Evolutionary conservation across 2,888 invertebrate genomes (phyloP).

Genomic region (Periphyllus acericola): DNA sequence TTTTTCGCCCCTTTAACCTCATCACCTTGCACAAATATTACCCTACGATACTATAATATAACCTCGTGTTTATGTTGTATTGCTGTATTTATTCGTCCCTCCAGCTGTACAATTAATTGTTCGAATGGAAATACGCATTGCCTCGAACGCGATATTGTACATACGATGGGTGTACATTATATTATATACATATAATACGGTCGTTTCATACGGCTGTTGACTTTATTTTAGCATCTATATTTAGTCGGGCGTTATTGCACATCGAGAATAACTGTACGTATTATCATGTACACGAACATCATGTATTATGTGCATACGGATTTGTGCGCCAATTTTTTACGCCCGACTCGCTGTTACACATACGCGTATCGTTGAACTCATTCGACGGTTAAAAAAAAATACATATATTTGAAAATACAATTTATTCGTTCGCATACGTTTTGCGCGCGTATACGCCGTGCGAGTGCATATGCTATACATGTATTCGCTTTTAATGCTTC

Average conservation of each 20-base stretch:
- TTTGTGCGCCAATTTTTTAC: neutral
- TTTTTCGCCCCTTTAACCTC: neutral
- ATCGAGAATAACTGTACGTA: neutral
- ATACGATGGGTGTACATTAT: too few species aligned
- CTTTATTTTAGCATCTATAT: neutral
- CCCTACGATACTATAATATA: neutral
- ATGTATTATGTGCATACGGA: neutral
- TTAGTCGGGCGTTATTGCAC: neutral
- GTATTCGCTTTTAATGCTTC: too few species aligned
- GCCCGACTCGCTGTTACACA: neutral
- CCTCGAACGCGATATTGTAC: too few species aligned
- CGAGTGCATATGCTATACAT: too few species aligned
- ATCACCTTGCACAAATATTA: neutral
- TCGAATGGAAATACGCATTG: neutral
- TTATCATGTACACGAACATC: neutral
- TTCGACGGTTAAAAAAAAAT: neutral
- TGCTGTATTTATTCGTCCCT: neutral
- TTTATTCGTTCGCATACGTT: too few species aligned
- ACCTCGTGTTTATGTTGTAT: neutral
- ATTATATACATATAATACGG: too few species aligned
- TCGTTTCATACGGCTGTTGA: neutral
- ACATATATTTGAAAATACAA: too few species aligned
- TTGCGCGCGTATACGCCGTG: too few species aligned
- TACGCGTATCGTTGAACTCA: neutral
- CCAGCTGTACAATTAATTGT: neutral